Conservation (phyloP, 2,113 vertebrate species). For the Gasterosteus nipponicus region DNA sequence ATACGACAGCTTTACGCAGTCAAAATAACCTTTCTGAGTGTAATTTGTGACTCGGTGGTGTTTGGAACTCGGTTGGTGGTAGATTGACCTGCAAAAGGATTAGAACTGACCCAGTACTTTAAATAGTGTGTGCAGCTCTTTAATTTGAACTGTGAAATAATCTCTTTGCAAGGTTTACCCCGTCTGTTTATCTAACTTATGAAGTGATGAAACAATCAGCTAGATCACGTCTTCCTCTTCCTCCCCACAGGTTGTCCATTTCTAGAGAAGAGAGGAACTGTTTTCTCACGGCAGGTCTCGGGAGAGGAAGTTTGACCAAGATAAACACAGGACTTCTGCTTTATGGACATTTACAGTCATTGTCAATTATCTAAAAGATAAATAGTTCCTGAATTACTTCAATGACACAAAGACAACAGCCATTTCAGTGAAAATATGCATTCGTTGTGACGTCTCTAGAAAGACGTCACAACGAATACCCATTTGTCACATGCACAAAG, state of each 20-base stretch:
- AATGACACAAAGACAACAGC: not conserved
- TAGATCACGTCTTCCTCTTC: slow-evolving; percentile 21
- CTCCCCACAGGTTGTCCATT: not conserved
- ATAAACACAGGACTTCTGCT: slow-evolving; percentile 44
- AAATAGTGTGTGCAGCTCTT: not conserved
- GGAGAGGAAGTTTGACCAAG: slow-evolving; percentile 44
- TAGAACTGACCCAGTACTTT: not conserved
- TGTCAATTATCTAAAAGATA: not conserved
- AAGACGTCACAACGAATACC: too few relatives aligned
- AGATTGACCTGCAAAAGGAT: not conserved
- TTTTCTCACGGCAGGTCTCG: slow-evolving; percentile 12
- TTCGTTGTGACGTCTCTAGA: not conserved
- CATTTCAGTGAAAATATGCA: not conserved
- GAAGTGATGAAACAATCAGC: not conserved
- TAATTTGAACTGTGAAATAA: not conserved
- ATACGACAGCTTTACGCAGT: not conserved
- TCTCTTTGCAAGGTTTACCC: too few relatives aligned
- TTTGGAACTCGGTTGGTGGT: not conserved
- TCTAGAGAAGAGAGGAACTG: slow-evolving; percentile 41
- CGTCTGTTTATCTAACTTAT: not conserved
- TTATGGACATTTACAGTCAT: slow-evolving; percentile 1
- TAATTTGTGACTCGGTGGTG: not conserved
- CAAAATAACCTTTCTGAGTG: not conserved
- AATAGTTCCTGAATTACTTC: not conserved
- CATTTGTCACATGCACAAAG: not conserved